Conservation (phyloP, 2,888 invertebrate genomes). For the Aplocera efformata region DNA sequence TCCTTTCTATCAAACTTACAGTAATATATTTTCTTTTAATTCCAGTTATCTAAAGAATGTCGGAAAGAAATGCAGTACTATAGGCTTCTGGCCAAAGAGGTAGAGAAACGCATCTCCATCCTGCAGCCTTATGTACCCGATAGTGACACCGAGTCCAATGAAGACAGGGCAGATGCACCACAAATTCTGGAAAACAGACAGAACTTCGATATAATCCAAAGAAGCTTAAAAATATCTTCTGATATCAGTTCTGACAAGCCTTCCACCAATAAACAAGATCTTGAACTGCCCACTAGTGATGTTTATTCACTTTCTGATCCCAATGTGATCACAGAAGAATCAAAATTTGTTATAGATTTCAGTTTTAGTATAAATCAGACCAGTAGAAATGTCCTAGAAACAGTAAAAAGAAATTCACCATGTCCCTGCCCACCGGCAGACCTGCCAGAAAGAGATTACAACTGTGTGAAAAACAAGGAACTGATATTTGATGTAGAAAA, state of each 20-base stretch:
- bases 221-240: conserved; percentile 29
- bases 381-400: conserved; percentile 34
- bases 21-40: conserved; percentile 27
- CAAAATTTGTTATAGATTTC: conserved; percentile 55
- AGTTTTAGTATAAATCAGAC: conserved; percentile 52
- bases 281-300: conserved; percentile 13
- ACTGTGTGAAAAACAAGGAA: conserved; percentile 38
- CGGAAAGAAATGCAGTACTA: conserved; percentile 84
- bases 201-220: conserved; percentile 35
- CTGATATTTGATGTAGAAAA: conserved; percentile 32
- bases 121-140: conserved; percentile 57
- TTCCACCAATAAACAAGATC: conserved; percentile 1
- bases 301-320: conserved; percentile 6
- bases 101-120: conserved; percentile 79
- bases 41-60: conserved; percentile 83
- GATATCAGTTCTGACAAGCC: conserved; percentile 30
- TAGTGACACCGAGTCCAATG: conserved; percentile 46
- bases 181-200: conserved; percentile 56
- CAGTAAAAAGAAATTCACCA: conserved; percentile 19
- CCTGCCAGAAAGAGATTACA: conserved; percentile 61
- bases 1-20: conserved; percentile 8
- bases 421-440: conserved; percentile 37
- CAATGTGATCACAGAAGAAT: conserved; percentile 16
- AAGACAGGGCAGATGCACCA: conserved; percentile 54
- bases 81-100: conserved; percentile 83